These are phyloP conservation scores for Endotricha flammealis DNA, from an alignment of 2,888 invertebrate genomes.

Conservation along the genomic window DNA sequence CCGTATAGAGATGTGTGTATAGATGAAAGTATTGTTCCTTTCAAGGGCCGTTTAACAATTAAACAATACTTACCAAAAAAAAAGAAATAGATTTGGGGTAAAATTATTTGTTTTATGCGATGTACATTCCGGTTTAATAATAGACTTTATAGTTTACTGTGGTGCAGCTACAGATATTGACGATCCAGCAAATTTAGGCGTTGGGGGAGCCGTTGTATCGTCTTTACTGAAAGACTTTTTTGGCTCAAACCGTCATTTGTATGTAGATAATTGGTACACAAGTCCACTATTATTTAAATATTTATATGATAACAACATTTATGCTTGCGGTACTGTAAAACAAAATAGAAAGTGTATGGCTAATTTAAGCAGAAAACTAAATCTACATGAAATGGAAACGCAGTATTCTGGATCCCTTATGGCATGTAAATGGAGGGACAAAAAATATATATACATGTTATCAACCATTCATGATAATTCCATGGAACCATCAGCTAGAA, in stretches of 20 bases:
- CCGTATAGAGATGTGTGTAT: conserved; percentile 16
- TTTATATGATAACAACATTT: conserved; percentile 7
- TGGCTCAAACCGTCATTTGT: conserved; percentile 17
- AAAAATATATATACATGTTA: too few species aligned
- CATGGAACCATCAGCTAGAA: too few species aligned
- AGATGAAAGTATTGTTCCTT: conserved; percentile 18
- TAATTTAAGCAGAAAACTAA: conserved; percentile 9
- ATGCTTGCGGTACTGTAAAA: conserved; percentile 15
- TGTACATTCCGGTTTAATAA: conserved; percentile 17
- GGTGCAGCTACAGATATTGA: conserved; percentile 17
- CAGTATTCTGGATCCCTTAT: conserved; percentile 12
- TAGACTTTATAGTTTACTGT: conserved; percentile 24
- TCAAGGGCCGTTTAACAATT: conserved; percentile 1
- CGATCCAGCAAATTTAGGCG: conserved; percentile 15
- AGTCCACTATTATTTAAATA: conserved; percentile 20
- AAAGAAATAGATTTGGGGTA: conserved; percentile 19
- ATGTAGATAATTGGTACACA: conserved; percentile 22
- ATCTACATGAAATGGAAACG: conserved; percentile 13
- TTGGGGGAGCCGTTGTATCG: conserved; percentile 16
- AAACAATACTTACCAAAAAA: conserved; percentile 20
- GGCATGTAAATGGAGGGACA: too few species aligned
- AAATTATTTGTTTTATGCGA: conserved; percentile 21
- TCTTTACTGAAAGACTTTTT: conserved; percentile 9
- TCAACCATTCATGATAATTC: too few species aligned
- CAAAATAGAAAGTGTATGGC: conserved; percentile 12